These are phyloP conservation scores for Spodoptera frugiperda DNA, from an alignment of 1,140 invertebrate species.

Conservation along the genomic window DNA sequence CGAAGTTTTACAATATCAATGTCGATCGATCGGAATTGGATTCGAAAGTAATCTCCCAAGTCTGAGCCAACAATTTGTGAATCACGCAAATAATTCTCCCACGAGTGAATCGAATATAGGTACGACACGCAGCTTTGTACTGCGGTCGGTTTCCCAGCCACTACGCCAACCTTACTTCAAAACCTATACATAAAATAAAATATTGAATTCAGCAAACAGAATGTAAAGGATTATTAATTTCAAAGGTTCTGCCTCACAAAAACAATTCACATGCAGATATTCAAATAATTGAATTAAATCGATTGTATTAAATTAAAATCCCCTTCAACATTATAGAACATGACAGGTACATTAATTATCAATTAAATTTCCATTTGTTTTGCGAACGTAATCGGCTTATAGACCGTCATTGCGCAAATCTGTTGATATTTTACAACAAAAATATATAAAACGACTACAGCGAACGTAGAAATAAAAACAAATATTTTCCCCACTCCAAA, in stretches of 20 bases:
- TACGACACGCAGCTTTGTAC: no score
- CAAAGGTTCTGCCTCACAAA: background rate
- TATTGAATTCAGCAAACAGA: background rate
- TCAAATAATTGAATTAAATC: conserved; percentile 13
- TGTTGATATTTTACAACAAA: conserved; percentile 14
- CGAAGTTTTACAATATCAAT: no score
- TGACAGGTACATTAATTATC: conserved; percentile 5
- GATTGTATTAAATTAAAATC: conserved; percentile 6
- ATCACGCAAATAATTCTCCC: no score
- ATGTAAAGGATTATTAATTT: conserved; percentile 6
- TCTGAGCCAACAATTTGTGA: no score
- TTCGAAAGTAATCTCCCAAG: no score
- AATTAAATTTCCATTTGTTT: conserved; percentile 45
- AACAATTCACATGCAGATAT: background rate
- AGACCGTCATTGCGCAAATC: background rate
- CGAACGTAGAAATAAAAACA: conserved; percentile 15
- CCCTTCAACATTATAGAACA: background rate
- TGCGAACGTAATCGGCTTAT: conserved; percentile 16
- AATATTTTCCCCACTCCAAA: conserved; percentile 24
- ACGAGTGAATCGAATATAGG: no score
- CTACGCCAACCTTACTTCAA: no score
- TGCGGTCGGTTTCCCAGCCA: no score
- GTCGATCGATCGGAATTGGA: no score
- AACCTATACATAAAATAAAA: no score
- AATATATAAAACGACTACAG: background rate